Evolutionary conservation across 2,113 vertebrate genomes (phyloP).

Genomic region (Campylorhamphus procurvoides): DNA sequence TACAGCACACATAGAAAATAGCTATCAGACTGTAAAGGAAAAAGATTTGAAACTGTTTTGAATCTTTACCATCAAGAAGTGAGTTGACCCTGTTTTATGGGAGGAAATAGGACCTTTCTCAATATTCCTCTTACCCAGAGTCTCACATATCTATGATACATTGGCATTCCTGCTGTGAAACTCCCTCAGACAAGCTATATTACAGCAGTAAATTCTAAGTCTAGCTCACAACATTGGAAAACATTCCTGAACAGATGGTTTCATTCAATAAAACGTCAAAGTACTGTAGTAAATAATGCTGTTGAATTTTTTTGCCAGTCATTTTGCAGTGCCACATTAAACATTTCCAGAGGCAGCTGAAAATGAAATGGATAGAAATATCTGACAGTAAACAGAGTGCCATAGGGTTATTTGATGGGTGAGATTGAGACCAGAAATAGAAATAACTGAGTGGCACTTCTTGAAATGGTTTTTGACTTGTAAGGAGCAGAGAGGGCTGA

Average conservation of each 20-base stretch:
- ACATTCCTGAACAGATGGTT: conserved; percentile 40
- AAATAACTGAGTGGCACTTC: background rate
- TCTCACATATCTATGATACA: background rate
- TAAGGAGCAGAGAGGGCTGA: background rate
- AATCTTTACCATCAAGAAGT: background rate
- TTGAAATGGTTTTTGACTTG: background rate
- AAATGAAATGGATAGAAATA: conserved; percentile 31
- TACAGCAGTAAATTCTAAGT: conserved; percentile 49
- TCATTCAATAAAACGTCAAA: conserved; percentile 57
- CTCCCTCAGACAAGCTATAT: conserved; percentile 14
- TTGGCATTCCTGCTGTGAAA: conserved; percentile 1
- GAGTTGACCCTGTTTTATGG: background rate
- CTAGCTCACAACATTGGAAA: background rate
- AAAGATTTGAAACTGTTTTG: background rate
- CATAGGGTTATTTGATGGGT: background rate
- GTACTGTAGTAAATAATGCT: conserved; percentile 46
- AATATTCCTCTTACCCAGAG: background rate
- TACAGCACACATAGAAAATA: background rate
- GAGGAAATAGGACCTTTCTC: background rate
- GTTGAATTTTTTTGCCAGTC: conserved; percentile 36
- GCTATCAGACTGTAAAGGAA: background rate
- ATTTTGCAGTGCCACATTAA: conserved; percentile 14
- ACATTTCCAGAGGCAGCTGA: conserved; percentile 18
- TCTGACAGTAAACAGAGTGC: background rate
- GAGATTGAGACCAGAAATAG: background rate